phyloP scores from a whole-genome alignment of 1,140 invertebrate genomes.

The Aphelinus certus region DNA sequence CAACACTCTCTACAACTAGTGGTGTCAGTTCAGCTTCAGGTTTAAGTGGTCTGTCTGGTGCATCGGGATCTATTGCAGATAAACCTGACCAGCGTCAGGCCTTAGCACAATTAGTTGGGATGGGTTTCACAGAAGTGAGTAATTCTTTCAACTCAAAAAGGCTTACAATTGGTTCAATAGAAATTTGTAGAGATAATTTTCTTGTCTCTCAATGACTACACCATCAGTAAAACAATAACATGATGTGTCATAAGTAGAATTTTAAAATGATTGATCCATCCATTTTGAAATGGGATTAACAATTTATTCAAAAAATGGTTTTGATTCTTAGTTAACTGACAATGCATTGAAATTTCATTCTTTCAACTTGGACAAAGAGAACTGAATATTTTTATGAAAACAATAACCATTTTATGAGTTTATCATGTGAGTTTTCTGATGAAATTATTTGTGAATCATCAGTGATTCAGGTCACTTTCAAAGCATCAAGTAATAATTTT shows the following conservation, averaged over 20 bases:
- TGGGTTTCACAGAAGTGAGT: constrained; percentile 75
- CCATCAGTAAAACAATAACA: too few species aligned
- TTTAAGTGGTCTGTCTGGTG: constrained; percentile 70
- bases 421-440: constrained; percentile 6
- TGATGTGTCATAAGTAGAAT: too few species aligned
- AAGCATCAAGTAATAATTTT: constrained; percentile 17
- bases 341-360: too few species aligned
- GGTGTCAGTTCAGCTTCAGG: constrained; percentile 74
- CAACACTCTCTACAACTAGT: constrained; percentile 73
- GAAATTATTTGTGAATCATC: constrained; percentile 33
- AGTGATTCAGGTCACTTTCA: constrained; percentile 2
- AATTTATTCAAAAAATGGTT: too few species aligned
- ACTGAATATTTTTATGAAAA: constrained; percentile 6
- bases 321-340: too few species aligned
- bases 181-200: constrained; percentile 6
- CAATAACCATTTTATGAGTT: constrained; percentile 8
- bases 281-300: too few species aligned
- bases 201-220: too few species aligned
- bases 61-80: constrained; percentile 61
- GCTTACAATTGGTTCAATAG: neutral
- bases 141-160: neutral
- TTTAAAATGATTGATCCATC: too few species aligned
- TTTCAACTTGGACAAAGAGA: too few species aligned
- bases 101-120: constrained; percentile 69
- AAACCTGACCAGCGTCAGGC: constrained; percentile 67